Evolutionary conservation across 2,888 invertebrate genomes (phyloP), one percentile per base, ranked within the genome.

Genomic region (Habroteleia sp.): DNA sequence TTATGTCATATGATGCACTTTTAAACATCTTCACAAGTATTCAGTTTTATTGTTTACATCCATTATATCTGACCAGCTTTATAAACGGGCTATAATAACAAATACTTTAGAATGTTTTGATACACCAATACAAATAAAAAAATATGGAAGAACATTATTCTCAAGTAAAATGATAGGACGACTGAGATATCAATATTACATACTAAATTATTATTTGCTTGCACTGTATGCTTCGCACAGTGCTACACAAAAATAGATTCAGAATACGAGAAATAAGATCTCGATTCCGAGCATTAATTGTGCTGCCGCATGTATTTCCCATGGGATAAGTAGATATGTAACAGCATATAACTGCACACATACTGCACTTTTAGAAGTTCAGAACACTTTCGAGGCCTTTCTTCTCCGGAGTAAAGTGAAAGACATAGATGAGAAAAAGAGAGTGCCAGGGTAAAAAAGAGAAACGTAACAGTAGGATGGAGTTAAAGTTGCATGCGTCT

Each of bases 271-370:
- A 83, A 84, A 87, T 85, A 85, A 87, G 85, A 86, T 86, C 85
- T 81, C 86, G 84, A 87, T 86, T 83, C 79, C 76, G 63, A 79
- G 81, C 82, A 86, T 87, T 87, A 86, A 87, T 87, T 86, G 86
- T 82, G 79, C 81, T 72, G 74, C 65, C 37, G 62, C 74, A 46
- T 77, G 82, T 83, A 86, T 87, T 87, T 86, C 87, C 87, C 87
- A 80, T 79, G 87, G 83, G 83, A 73, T 81, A 79, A 77, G 79
- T 77, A 77, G 79, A 75, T 62, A 78, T 74, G 62, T 54, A 73
- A 68, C 52, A 63, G 65, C 58, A 33, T 48, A 48, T 62, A 66
- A 62, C 52, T 65, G 73, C 69, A 60, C 77, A 77, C 78, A 65
- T 73, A 77, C 77, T 79, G 80, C 71, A 77, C 79, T 80, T 80